Conservation (phyloP, 2,888 invertebrate species). For the Drosophila bunnanda region DNA sequence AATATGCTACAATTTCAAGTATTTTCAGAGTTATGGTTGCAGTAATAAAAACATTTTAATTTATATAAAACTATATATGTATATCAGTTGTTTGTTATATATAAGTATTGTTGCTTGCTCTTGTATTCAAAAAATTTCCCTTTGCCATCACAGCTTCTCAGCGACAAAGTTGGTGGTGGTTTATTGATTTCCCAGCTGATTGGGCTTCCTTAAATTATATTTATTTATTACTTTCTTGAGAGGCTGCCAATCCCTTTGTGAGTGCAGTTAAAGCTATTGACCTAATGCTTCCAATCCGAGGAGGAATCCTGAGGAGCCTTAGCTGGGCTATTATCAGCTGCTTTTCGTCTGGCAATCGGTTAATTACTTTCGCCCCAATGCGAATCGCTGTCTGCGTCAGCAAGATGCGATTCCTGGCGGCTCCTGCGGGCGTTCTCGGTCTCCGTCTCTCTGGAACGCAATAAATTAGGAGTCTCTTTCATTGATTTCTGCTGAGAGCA, state of each 20-base stretch:
- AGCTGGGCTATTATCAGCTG: slow-evolving; percentile 36
- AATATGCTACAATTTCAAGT: not conserved
- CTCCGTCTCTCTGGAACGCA: slow-evolving; percentile 25
- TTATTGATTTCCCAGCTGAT: slow-evolving; percentile 44
- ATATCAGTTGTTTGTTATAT: not conserved
- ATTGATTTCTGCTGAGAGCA: slow-evolving; percentile 55
- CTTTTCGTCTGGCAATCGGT: slow-evolving; percentile 48
- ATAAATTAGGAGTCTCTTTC: slow-evolving; percentile 48
- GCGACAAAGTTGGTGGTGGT: slow-evolving; percentile 13
- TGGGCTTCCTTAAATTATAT: slow-evolving; percentile 25
- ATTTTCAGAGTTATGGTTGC: not conserved
- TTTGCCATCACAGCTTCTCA: not conserved
- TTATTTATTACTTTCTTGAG: slow-evolving; percentile 24
- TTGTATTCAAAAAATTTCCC: too few species aligned
- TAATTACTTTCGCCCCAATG: slow-evolving; percentile 52
- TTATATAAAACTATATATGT: too few species aligned
- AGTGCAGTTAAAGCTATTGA: slow-evolving; percentile 10
- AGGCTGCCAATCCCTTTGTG: not conserved
- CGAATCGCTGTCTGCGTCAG: slow-evolving; percentile 33
- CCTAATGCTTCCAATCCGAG: slow-evolving; percentile 1
- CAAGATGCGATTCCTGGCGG: slow-evolving; percentile 33
- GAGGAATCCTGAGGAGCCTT: not conserved
- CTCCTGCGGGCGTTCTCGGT: slow-evolving; percentile 29
- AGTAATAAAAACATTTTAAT: too few species aligned
- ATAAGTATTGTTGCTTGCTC: too few species aligned